Conservation (phyloP, 2,113 vertebrate species). For the Martes martes region DNA sequence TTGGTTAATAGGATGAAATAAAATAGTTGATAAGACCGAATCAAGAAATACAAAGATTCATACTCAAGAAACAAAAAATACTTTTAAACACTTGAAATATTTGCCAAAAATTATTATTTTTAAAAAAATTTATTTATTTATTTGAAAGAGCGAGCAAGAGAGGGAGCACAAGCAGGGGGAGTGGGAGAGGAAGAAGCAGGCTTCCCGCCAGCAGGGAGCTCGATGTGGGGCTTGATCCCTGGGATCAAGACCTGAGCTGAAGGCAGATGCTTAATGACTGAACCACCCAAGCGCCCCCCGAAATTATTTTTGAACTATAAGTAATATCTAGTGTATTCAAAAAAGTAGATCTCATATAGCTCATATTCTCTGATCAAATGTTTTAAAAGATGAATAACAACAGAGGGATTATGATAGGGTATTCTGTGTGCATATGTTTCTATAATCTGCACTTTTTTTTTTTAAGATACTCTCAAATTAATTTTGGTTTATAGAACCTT, state of each 20-base stretch:
- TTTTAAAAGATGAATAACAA: background rate
- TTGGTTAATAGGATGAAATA: background rate
- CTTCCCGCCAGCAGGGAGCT: too few species aligned
- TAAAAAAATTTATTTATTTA: too few species aligned
- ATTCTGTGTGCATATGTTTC: background rate
- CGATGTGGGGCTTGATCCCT: too few species aligned
- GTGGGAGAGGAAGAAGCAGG: too few species aligned
- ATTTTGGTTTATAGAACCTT: background rate
- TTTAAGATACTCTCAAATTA: background rate
- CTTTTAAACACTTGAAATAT: background rate
- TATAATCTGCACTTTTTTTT: background rate
- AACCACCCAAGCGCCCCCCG: too few species aligned
- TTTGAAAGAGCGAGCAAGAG: too few species aligned
- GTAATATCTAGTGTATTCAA: background rate
- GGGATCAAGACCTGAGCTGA: too few species aligned
- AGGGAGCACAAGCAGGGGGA: too few species aligned
- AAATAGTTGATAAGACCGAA: background rate
- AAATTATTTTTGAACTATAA: background rate
- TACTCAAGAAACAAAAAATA: background rate
- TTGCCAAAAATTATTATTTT: background rate
- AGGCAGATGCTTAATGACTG: too few species aligned
- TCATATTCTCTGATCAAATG: background rate
- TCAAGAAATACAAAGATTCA: background rate
- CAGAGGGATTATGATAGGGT: background rate
- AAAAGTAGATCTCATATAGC: background rate